Base-by-base conservation (phyloP, 2,888 invertebrate species). In the Argyra leucocephala region DNA sequence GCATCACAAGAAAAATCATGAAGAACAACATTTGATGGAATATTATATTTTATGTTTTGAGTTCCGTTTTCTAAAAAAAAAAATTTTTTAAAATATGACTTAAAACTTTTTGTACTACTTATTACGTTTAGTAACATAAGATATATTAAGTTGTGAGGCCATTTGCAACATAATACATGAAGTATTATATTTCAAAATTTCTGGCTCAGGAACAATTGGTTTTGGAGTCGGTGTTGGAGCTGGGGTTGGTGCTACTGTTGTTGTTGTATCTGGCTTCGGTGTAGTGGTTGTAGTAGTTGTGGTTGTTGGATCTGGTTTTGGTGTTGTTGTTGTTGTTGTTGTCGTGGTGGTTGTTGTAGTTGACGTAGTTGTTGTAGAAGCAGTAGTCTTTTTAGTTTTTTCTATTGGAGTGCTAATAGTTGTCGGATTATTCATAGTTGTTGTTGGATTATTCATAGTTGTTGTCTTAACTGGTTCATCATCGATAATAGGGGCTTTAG, bases 151-250 rank as follows among this genome's bases (percentile, higher is more conserved):
- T 73, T 86, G 84, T 6, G 85, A 82, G 0, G 88, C 86, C 81
- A 89, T 86, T 76, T 86, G 81, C 9, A 86, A 76, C 63, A 88
- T 73, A 26, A 91, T 83, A 73, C 90, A 90, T 7, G 85, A 84
- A 0, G 80, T 74, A 72, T 86, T 85, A 86, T 86, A 86, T 67
- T 75, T 80, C 58, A 82, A 83, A 62, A 77, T 73, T 15, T 70
- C 68, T 3, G 79, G 76, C 2, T 76, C 69, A 21, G 78, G 69
- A 2, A 31, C 48, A 2, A 69, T 66, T 4, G 73, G 69, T 3
- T 74, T 63, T 21, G 78, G 70, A 2, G 72, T 66, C n/a, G 76
- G 73, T 48, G 76, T 74, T 2, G 79, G 75, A 57, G 71, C 66
- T 31, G 72, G 69, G 23, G 71, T 65, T n/a, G 74, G 66, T 26